Conservation (phyloP, 2,888 invertebrate genomes). For the Trachelus iudaicus region DNA sequence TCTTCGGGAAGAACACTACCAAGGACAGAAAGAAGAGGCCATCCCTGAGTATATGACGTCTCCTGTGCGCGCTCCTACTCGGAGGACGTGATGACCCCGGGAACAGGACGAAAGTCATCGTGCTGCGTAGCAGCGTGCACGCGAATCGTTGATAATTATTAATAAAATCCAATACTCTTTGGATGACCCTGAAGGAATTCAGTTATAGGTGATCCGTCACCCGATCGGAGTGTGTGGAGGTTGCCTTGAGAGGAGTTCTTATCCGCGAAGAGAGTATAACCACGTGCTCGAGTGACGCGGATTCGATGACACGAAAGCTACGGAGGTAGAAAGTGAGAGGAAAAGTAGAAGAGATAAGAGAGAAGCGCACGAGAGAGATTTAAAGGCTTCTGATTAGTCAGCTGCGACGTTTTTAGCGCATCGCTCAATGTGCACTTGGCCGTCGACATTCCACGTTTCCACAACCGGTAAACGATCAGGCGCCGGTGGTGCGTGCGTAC, state of each 20-base stretch:
- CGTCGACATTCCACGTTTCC: conserved; percentile 1
- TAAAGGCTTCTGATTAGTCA: not conserved
- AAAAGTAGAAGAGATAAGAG: not conserved
- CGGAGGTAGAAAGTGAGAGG: not conserved
- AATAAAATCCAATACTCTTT: not conserved
- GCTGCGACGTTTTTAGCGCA: not conserved
- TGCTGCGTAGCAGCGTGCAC: conserved; percentile 59
- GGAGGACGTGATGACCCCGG: conserved; percentile 58
- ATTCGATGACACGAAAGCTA: not conserved
- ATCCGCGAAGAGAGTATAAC: not conserved
- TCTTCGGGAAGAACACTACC: conserved; percentile 82
- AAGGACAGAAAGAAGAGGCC: conserved; percentile 82
- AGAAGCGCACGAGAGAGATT: not conserved
- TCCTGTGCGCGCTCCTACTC: conserved; percentile 61
- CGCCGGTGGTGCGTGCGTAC: not conserved
- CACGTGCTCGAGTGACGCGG: not conserved
- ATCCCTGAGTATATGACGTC: conserved; percentile 78
- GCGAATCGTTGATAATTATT: conserved; percentile 44
- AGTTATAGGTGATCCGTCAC: not conserved
- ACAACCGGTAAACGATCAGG: not conserved
- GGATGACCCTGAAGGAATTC: not conserved
- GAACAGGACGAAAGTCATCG: conserved; percentile 53
- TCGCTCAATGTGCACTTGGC: not conserved
- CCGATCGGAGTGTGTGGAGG: not conserved
- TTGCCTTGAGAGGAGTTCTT: not conserved